Base-by-base conservation (phyloP, 2,888 invertebrate genomes). In the Mimumesa dahlbomi region DNA sequence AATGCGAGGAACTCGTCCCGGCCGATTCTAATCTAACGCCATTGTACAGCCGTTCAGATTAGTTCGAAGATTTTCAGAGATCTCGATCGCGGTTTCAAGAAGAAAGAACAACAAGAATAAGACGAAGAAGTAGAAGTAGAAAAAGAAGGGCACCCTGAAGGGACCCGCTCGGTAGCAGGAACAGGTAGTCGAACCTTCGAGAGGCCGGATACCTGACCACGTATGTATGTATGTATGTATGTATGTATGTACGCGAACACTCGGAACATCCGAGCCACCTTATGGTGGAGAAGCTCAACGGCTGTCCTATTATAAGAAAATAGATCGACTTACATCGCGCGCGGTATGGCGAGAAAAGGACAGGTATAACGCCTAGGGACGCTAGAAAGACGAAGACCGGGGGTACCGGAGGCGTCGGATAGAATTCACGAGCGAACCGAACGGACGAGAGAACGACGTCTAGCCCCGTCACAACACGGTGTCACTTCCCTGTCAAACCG, bases 401-500 rank as follows among this genome's bases (percentile, higher is more conserved):
- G 52, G 64, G 65, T 63, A 56, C 57, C 64, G 62, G 53, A 49
- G 65, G 68, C 68, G 64, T 57, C 62, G 64, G 64, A 70, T 79
- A 78, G 76, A 77, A 81, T 77, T 75, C 74, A 73, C 71, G 74
- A 61, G 57, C 43, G 73, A 61, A 50, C n/a, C 59, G 67, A 38
- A 11, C 72, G 54, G 67, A 61, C 62, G 58, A 50, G 66, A 53
- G 68, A 52, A 61, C 49, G 57, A 77, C 50, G 78, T 82, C 81
- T 80, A 78, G 73, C 73, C 72, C 76, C 84, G 82, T 84, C 86
- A 86, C 84, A 86, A 85, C 86, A 85, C 70, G 79, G 82, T 84
- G 84, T 84, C 83, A 85, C 82, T 84, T 83, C 70, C 72, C 83
- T 84, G 88, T 87, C 87, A 86, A 83, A 84, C 81, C 80, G 84